phyloP scores from a whole-genome alignment of 2,888 invertebrate species.

The Napeogenes sylphis region DNA sequence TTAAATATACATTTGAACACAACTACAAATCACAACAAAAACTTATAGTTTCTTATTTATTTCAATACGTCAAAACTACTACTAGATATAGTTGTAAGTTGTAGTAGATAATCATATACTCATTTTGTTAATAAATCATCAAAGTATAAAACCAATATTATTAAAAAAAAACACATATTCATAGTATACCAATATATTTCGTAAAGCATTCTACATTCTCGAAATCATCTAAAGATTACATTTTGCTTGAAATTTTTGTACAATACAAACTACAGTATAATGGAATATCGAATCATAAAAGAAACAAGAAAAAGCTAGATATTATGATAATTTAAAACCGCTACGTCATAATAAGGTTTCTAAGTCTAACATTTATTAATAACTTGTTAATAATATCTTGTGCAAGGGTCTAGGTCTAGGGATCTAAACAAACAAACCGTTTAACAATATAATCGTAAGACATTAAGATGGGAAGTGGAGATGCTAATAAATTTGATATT shows the following conservation, averaged over 20 bases:
- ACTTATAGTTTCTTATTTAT: no score
- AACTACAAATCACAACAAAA: no score
- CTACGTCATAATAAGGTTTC: background rate
- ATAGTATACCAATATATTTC: constrained; percentile 13
- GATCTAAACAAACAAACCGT: background rate
- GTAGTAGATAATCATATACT: no score
- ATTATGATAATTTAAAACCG: background rate
- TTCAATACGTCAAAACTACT: no score
- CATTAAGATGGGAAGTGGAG: background rate
- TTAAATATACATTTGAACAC: no score
- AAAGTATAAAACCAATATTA: no score
- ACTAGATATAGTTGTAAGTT: no score
- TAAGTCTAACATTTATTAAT: background rate
- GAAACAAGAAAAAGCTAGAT: background rate
- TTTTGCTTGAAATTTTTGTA: background rate
- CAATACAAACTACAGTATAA: background rate
- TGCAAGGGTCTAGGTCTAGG: background rate
- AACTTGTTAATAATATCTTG: background rate
- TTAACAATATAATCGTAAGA: background rate
- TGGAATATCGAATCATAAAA: background rate
- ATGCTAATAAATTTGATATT: background rate
- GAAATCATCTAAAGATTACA: constrained; percentile 15
- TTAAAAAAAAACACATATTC: background rate
- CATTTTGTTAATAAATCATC: no score
- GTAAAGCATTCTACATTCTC: constrained; percentile 22